Conservation (phyloP, 2,113 vertebrate species). For the Tupaia tana region DNA sequence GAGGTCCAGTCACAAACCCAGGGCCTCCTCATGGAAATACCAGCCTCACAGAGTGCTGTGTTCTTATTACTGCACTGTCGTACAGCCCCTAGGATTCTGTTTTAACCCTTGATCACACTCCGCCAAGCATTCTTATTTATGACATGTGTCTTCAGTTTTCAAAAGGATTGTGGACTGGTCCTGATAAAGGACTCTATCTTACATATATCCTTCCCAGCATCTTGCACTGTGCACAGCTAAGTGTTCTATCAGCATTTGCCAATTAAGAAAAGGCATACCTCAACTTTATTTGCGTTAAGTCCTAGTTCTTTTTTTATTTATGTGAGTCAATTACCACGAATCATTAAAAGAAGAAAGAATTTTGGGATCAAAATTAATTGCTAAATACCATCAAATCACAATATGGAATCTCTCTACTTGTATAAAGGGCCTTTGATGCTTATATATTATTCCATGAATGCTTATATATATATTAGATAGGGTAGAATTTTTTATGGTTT, state of each 20-base stretch:
- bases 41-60: no score
- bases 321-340: neutral
- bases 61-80: no score
- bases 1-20: no score
- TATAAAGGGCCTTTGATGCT: neutral
- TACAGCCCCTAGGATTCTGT: neutral
- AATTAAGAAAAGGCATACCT: neutral
- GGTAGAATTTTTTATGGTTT: neutral
- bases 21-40: no score
- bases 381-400: neutral
- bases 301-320: neutral
- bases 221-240: neutral
- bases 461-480: neutral
- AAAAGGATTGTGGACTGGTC: neutral
- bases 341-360: neutral
- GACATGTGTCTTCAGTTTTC: neutral
- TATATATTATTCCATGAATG: neutral
- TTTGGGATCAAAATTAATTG: constrained; percentile 10
- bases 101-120: neutral
- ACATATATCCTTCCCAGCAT: neutral
- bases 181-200: neutral
- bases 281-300: neutral
- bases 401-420: neutral
- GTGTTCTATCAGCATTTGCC: neutral
- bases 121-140: neutral